phyloP scores from a whole-genome alignment of 1,140 invertebrate species.

The Eriocheir sinensis region DNA sequence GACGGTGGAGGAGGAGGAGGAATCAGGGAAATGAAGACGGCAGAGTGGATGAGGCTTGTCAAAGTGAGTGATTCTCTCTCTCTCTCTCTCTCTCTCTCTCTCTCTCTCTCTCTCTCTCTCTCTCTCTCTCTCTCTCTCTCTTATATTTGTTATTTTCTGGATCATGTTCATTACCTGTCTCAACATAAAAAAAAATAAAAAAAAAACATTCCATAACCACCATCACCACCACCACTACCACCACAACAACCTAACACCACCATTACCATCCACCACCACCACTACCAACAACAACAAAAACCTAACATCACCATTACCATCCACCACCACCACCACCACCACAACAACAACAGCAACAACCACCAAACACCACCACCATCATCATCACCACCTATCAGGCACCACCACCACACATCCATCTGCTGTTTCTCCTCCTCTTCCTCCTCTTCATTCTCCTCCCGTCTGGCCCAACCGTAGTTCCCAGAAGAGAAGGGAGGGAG shows the following conservation, averaged over 20 bases:
- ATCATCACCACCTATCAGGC: too few relatives aligned
- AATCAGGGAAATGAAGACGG: background rate
- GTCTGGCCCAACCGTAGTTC: background rate
- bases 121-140: too few relatives aligned
- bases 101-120: too few relatives aligned
- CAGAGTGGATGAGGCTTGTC: background rate
- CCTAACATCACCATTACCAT: too few relatives aligned
- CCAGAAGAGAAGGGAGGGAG: background rate
- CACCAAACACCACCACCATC: background rate
- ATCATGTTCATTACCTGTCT: too few relatives aligned
- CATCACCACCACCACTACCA: background rate
- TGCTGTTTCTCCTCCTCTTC: background rate
- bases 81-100: constrained; percentile 10
- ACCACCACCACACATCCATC: background rate
- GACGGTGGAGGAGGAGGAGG: background rate
- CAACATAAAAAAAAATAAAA: too few relatives aligned
- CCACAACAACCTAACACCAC: background rate
- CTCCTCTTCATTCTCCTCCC: background rate
- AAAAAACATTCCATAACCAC: background rate
- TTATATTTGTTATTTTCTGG: too few relatives aligned
- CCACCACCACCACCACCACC: background rate
- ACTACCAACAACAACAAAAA: background rate
- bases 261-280: background rate
- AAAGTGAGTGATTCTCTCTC: background rate
- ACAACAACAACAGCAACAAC: background rate